Percentiles rank a stretch among this genome's conserved stretches.
These are phyloP conservation scores for Paratilapia polleni DNA, from an alignment of 2,113 vertebrate genomes.

Conservation along the genomic window DNA sequence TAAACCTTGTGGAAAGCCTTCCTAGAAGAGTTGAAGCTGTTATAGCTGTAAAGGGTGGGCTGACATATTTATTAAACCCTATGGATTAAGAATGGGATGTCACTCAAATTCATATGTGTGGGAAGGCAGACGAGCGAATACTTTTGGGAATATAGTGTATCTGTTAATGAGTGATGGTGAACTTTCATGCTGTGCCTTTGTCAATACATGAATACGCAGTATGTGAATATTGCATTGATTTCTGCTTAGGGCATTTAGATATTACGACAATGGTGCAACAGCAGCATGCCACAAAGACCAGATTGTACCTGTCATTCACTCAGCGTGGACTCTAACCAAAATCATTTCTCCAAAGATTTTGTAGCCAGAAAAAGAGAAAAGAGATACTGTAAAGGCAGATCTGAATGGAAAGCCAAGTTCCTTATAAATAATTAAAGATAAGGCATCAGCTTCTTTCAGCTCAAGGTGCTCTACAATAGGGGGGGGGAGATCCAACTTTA, in stretches of 20 bases:
- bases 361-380: conserved; percentile 6
- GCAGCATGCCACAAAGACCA: conserved; percentile 9
- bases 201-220: neutral
- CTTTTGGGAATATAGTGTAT: too few relatives aligned
- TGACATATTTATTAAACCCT: too few relatives aligned
- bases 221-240: conserved; percentile 17
- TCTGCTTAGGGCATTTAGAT: conserved; percentile 9
- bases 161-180: conserved; percentile 23
- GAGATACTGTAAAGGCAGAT: neutral
- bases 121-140: too few relatives aligned
- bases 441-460: conserved; percentile 59
- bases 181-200: neutral
- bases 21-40: too few relatives aligned
- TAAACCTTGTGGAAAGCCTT: too few relatives aligned
- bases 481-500: neutral
- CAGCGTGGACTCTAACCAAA: neutral
- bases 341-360: conserved; percentile 2
- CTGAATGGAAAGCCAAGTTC: conserved; percentile 56
- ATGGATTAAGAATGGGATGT: too few relatives aligned
- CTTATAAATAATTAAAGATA: conserved; percentile 67
- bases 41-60: too few relatives aligned
- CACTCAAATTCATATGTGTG: too few relatives aligned
- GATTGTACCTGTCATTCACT: neutral
- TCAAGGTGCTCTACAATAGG: conserved; percentile 48
- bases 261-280: neutral